These are phyloP conservation scores for Microcebus jonahi DNA, from an alignment of 2,113 vertebrate genomes.

Conservation along the genomic window DNA sequence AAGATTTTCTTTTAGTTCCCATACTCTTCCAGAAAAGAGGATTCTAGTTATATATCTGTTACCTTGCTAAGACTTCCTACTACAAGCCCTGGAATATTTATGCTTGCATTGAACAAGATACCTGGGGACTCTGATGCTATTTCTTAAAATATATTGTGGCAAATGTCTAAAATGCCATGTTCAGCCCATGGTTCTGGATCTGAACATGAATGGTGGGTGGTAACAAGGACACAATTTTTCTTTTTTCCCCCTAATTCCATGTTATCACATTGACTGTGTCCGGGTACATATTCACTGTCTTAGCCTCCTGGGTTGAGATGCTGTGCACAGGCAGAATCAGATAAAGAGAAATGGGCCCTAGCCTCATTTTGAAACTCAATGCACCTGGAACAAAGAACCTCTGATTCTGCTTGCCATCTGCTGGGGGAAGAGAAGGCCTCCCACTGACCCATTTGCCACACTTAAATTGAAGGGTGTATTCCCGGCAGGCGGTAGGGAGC, in stretches of 20 bases:
- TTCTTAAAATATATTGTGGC: not conserved
- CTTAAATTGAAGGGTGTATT: conserved; percentile 32
- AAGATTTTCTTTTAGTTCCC: no score
- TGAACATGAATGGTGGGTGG: conserved; percentile 26
- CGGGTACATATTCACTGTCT: conserved; percentile 38
- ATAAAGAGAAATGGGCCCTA: conserved; percentile 46
- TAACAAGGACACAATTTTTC: not conserved
- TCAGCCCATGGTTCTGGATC: conserved; percentile 13
- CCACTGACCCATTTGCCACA: not conserved
- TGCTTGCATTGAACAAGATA: not conserved
- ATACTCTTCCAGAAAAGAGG: not conserved
- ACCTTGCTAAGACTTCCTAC: not conserved
- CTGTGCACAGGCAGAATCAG: conserved; percentile 51
- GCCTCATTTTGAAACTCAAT: conserved; percentile 69
- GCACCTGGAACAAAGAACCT: conserved; percentile 63
- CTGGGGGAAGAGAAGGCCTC: conserved; percentile 37
- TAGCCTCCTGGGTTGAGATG: conserved; percentile 35
- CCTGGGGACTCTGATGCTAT: not conserved
- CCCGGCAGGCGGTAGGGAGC: not conserved
- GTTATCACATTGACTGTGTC: not conserved
- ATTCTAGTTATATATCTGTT: not conserved
- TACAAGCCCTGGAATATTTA: not conserved
- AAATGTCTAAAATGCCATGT: not conserved
- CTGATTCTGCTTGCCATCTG: conserved; percentile 63
- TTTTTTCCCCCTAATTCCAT: not conserved